These are phyloP conservation scores for Drosophila phalerata DNA, from an alignment of 2,888 invertebrate genomes.

Conservation along the genomic window DNA sequence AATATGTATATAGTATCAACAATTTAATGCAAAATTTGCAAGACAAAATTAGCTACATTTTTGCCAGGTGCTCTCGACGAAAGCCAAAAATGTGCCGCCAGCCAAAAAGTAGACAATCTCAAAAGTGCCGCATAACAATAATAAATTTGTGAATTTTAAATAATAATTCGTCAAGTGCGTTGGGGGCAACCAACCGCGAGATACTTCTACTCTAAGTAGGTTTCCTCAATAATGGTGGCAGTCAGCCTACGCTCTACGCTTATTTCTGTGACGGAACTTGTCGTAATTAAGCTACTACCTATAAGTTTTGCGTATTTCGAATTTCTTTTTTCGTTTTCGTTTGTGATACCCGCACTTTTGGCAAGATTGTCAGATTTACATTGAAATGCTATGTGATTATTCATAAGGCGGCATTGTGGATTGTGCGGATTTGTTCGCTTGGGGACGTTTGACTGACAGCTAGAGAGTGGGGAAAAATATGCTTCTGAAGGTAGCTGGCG, in stretches of 20 bases:
- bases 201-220: constrained; percentile 1
- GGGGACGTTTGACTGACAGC: constrained; percentile 72
- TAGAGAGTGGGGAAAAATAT: constrained; percentile 28
- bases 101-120: constrained; percentile 14
- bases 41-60: constrained; percentile 27
- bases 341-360: constrained; percentile 45
- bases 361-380: constrained; percentile 50
- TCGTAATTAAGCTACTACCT: constrained; percentile 58
- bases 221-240: neutral
- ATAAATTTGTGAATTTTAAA: constrained; percentile 31
- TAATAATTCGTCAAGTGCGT: constrained; percentile 36
- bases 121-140: constrained; percentile 28
- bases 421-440: constrained; percentile 33
- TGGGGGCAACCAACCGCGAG: neutral
- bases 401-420: constrained; percentile 44
- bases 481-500: constrained; percentile 35
- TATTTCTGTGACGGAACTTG: constrained; percentile 31
- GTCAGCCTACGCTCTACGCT: constrained; percentile 13
- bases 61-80: constrained; percentile 16
- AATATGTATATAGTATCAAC: constrained; percentile 13
- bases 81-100: constrained; percentile 16
- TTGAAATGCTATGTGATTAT: constrained; percentile 68
- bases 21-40: constrained; percentile 29
- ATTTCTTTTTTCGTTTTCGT: constrained; percentile 46
- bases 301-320: constrained; percentile 55